Conservation (phyloP, 2,797 vertebrate species). For the Tadarida brasiliensis region DNA sequence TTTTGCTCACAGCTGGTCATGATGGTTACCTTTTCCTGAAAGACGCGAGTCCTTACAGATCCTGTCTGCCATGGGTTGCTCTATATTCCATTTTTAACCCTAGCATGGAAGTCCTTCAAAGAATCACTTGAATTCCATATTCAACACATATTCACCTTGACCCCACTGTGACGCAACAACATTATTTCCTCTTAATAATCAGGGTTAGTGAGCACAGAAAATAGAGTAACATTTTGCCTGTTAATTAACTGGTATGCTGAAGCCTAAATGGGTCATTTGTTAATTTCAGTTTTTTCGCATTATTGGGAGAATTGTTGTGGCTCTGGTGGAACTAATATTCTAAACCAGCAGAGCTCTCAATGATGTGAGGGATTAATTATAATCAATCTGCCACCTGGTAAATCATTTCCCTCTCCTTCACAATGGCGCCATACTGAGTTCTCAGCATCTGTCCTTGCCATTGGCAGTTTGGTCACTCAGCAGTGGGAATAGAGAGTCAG, state of each 20-base stretch:
- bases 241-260: slow-evolving; percentile 27
- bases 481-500: neutral
- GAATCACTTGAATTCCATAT: slow-evolving; percentile 22
- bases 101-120: neutral
- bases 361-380: slow-evolving; percentile 1
- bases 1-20: neutral
- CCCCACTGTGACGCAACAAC: neutral
- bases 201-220: neutral
- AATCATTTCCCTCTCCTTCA: neutral
- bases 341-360: slow-evolving; percentile 23
- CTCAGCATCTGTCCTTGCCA: neutral
- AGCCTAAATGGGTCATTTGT: neutral
- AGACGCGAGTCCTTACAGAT: neutral
- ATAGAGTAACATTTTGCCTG: slow-evolving; percentile 29
- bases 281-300: slow-evolving; percentile 38
- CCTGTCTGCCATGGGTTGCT: neutral
- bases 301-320: neutral
- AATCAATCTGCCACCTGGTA: neutral
- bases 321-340: neutral
- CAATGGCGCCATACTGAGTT: neutral
- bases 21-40: slow-evolving; percentile 5
- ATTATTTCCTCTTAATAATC: slow-evolving; percentile 21
- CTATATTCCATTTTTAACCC: neutral
- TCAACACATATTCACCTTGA: neutral
- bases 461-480: neutral